Conservation (phyloP, 1,140 invertebrate species). For the Drosophila kanapiae region DNA sequence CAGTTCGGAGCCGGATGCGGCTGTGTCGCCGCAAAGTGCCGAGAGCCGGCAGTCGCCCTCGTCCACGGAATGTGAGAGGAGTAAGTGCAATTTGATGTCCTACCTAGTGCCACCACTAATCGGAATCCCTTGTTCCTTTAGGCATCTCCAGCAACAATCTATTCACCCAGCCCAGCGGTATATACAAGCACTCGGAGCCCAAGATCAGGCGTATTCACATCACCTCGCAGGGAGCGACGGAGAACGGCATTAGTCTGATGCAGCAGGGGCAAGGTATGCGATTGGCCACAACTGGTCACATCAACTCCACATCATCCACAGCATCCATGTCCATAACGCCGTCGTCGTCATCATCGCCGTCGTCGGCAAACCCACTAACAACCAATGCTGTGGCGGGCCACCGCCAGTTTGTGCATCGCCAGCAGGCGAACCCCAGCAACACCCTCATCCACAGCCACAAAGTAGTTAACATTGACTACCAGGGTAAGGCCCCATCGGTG, state of each 20-base stretch:
- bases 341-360: constrained; percentile 42
- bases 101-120: neutral
- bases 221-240: constrained; percentile 62
- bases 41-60: constrained; percentile 83
- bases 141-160: constrained; percentile 53
- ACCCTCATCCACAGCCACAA: constrained; percentile 69
- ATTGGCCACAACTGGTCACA: constrained; percentile 41
- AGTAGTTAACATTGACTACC: constrained; percentile 76
- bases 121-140: neutral
- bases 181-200: constrained; percentile 79
- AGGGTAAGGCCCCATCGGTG: constrained; percentile 64
- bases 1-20: constrained; percentile 92
- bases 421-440: constrained; percentile 49
- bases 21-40: constrained; percentile 72
- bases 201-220: constrained; percentile 83
- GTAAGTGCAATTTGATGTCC: constrained; percentile 36
- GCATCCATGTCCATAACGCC: constrained; percentile 61
- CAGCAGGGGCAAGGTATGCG: constrained; percentile 72
- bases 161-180: constrained; percentile 65
- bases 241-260: constrained; percentile 45
- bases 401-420: constrained; percentile 58
- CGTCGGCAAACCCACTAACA: constrained; percentile 49
- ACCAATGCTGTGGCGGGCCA: constrained; percentile 34
- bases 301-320: constrained; percentile 40
- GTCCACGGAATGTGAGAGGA: constrained; percentile 77